Evolutionary conservation across 2,797 vertebrate species (phyloP), one percentile per base, ranked within the genome.

Genomic region (Enteromius anoplus): DNA sequence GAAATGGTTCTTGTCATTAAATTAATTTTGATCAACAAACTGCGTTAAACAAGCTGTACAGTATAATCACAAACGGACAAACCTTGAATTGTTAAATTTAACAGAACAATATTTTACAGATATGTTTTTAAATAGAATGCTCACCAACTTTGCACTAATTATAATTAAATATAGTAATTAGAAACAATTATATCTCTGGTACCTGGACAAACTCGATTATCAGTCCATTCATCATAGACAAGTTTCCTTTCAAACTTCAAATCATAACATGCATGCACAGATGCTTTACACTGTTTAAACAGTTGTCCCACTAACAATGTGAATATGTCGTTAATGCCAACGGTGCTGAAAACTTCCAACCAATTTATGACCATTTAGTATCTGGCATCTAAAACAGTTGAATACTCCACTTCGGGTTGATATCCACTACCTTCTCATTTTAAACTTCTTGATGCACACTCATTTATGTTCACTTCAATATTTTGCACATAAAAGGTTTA

Each of bases 271-370:
- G 69, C 19, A 55, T 7, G 3, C 53, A 51, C 21, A 64, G 15
- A 73, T 78, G 45, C 29, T 26, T 85, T 69, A 40, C 62, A 32
- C 66, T 81, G 51, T 78, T 73, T 42, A 75, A 82, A 80, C 37
- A 8, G 53, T 75, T 84, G 79, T 84, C 40, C 64, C 32, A 82
- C 2, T 72, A 60, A 78, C 29, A 60, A 14, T 34, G 81, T 49
- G 19, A 75, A 81, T 77, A 84, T 84, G 73, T 83, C 32, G 58
- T 62, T 49, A 75, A 49, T 40, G 47, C 64, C 47, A 17, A 47
- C 23, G 65, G 19, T 47, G 26, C 40, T 65, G 21, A 73, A 79
- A 51, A 64, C 69, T 75, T 51, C 32, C 75, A 49, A 69, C 49
- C 12, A 19, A 7, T 34, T 75, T 76, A 73, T 69, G 69, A 81